Conservation (phyloP, 2,888 invertebrate species). For the Synergus japonicus region DNA sequence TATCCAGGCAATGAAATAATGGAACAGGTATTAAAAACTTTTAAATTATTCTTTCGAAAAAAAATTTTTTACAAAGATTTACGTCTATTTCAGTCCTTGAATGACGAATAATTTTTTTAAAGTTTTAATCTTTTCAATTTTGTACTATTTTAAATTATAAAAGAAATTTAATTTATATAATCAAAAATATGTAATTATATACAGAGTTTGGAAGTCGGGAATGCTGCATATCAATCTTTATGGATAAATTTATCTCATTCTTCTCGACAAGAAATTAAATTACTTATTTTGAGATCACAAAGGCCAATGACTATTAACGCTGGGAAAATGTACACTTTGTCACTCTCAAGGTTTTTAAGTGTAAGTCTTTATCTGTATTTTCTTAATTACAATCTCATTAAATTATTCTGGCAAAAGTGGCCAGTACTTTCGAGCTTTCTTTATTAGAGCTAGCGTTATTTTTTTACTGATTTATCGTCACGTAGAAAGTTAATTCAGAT, state of each 20-base stretch:
- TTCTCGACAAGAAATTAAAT: not conserved
- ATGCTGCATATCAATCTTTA: slow-evolving; percentile 17
- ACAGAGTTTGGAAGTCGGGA: not conserved
- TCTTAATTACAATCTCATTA: not conserved
- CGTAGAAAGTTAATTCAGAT: no score
- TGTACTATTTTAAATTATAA: no score
- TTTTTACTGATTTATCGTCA: no score
- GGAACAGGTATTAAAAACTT: not conserved
- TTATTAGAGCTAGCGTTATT: no score
- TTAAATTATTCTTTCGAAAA: not conserved
- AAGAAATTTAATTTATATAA: no score
- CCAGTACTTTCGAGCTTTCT: no score
- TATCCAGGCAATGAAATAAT: slow-evolving; percentile 16
- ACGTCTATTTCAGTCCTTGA: no score
- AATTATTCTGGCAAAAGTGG: no score
- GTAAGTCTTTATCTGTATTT: not conserved
- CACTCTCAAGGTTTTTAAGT: not conserved
- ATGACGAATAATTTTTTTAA: no score
- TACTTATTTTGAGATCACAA: slow-evolving; percentile 20
- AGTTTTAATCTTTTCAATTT: no score
- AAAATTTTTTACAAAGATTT: no score
- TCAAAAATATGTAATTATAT: no score
- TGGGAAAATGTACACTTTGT: not conserved
- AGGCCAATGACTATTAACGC: not conserved
- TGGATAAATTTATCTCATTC: not conserved